These are phyloP conservation scores for Melieria picta DNA, from an alignment of 2,888 invertebrate genomes.

Conservation along the genomic window DNA sequence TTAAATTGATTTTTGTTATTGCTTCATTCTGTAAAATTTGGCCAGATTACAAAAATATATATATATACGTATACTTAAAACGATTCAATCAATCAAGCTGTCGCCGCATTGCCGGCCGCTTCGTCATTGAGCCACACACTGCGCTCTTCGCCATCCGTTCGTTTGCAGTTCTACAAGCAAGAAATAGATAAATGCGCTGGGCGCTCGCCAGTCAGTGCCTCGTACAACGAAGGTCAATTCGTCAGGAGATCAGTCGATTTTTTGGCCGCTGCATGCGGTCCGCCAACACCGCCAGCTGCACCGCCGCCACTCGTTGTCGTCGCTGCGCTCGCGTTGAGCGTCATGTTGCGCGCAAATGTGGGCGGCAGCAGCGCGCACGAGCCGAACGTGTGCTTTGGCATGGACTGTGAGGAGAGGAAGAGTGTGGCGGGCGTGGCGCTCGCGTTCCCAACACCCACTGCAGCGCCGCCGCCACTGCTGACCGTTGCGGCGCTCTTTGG, in stretches of 20 bases:
- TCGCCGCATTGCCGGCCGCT: not conserved
- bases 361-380: slow-evolving; percentile 61
- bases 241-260: slow-evolving; percentile 61
- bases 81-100: not conserved
- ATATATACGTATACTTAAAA: no score
- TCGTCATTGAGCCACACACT: not conserved
- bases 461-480: slow-evolving; percentile 10
- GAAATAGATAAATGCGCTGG: not conserved
- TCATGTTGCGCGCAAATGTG: slow-evolving; percentile 51
- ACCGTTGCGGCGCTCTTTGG: slow-evolving; percentile 41
- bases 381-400: slow-evolving; percentile 63
- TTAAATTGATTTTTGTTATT: no score
- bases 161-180: not conserved
- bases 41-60: no score
- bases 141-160: not conserved
- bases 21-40: no score
- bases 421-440: slow-evolving; percentile 42
- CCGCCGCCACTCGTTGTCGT: slow-evolving; percentile 33
- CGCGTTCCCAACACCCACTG: not conserved
- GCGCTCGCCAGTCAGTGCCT: not conserved
- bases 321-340: slow-evolving; percentile 33
- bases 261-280: slow-evolving; percentile 41
- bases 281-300: not conserved
- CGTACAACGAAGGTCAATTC: slow-evolving; percentile 52
- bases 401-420: slow-evolving; percentile 52